Conservation (phyloP, 2,888 invertebrate species). For the Bombylius discolor region DNA sequence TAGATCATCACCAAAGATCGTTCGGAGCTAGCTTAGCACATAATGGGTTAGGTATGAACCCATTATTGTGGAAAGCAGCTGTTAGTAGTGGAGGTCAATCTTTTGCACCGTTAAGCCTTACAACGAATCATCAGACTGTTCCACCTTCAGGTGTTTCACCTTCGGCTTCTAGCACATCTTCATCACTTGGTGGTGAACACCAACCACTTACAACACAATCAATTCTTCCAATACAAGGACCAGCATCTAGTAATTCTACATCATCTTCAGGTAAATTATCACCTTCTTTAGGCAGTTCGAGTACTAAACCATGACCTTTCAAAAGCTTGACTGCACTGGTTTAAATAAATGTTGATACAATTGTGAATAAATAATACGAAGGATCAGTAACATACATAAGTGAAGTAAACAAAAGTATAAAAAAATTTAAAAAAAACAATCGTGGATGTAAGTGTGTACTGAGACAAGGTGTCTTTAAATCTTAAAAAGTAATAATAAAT, state of each 20-base stretch:
- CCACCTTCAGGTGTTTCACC: slow-evolving; percentile 40
- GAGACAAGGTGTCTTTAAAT: no score
- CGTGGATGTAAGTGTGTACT: no score
- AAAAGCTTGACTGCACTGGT: neutral
- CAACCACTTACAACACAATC: slow-evolving; percentile 20
- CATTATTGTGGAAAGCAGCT: slow-evolving; percentile 34
- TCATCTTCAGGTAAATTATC: slow-evolving; percentile 33
- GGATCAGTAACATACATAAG: no score
- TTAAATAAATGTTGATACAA: no score
- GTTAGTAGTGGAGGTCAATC: slow-evolving; percentile 30
- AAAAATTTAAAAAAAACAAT: no score
- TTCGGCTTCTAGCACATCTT: slow-evolving; percentile 39
- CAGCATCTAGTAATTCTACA: slow-evolving; percentile 31
- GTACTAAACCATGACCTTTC: slow-evolving; percentile 12
- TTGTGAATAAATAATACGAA: no score
- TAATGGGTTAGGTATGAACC: slow-evolving; percentile 36
- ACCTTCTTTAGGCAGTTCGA: slow-evolving; percentile 29
- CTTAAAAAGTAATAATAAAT: no score
- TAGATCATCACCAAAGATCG: slow-evolving; percentile 51
- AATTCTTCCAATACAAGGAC: slow-evolving; percentile 18
- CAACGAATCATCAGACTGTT: slow-evolving; percentile 27
- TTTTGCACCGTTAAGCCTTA: slow-evolving; percentile 34
- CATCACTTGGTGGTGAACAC: slow-evolving; percentile 34
- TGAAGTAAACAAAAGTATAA: no score
- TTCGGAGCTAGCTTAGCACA: slow-evolving; percentile 43